Conservation (phyloP, 2,888 invertebrate genomes). For the Andrena haemorrhoa region DNA sequence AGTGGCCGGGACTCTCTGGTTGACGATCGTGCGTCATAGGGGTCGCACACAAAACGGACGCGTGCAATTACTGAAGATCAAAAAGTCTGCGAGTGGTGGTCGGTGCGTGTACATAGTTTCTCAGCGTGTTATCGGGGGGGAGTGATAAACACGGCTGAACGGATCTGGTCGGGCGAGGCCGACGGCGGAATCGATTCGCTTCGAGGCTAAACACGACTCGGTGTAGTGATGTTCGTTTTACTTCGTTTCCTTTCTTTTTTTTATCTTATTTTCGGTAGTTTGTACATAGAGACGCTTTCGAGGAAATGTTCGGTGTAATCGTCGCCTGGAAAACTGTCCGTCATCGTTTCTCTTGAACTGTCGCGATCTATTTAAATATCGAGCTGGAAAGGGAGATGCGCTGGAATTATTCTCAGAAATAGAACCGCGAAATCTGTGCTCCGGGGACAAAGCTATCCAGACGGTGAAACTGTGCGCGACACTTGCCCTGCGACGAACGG, state of each 20-base stretch:
- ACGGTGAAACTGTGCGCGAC: no score
- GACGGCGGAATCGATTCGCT: conserved; percentile 16
- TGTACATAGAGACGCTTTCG: conserved; percentile 65
- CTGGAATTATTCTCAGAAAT: neutral
- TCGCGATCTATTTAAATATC: neutral
- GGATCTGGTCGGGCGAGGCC: neutral
- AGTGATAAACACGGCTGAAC: neutral
- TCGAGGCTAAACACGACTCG: conserved; percentile 41
- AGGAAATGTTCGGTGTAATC: conserved; percentile 31
- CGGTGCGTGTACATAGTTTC: conserved; percentile 53
- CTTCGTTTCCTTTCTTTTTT: neutral
- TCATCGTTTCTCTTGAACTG: neutral
- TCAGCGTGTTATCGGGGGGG: neutral
- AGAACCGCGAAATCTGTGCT: no score
- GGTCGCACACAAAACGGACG: conserved; percentile 35
- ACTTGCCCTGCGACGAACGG: no score
- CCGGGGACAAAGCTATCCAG: no score
- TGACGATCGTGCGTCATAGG: conserved; percentile 18
- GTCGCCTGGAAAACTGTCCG: conserved; percentile 14
- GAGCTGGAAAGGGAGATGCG: neutral
- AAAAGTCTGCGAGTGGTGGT: conserved; percentile 23
- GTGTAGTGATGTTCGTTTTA: conserved; percentile 49
- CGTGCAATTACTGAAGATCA: conserved; percentile 57
- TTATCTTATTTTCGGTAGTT: conserved; percentile 26
- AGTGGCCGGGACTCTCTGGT: conserved; percentile 24